Evolutionary conservation across 2,888 invertebrate species (phyloP).

Genomic region (Acheta domesticus): DNA sequence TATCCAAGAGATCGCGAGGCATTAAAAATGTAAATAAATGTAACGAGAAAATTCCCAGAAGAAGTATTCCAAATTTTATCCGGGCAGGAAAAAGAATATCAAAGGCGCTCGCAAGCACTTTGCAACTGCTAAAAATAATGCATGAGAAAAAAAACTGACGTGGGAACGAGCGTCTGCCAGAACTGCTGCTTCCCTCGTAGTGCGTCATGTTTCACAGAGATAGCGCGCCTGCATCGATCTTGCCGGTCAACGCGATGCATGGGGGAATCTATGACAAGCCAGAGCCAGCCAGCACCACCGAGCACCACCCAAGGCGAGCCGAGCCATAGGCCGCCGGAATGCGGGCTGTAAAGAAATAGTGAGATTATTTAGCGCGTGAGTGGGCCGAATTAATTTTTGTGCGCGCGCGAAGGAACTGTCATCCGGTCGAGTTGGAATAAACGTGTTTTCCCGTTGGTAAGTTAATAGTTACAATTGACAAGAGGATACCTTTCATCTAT

Average conservation of each 20-base stretch:
- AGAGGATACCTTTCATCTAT: not conserved
- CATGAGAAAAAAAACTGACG: too few species aligned
- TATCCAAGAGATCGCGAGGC: too few species aligned
- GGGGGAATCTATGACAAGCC: not conserved
- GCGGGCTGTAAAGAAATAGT: not conserved
- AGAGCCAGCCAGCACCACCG: not conserved
- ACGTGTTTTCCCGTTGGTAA: not conserved
- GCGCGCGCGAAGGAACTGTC: not conserved
- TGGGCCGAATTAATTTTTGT: not conserved
- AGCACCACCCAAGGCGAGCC: not conserved
- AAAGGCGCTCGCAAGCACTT: too few species aligned
- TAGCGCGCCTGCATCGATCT: conserved; percentile 18
- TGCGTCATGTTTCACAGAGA: not conserved
- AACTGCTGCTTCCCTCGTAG: not conserved
- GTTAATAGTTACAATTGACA: not conserved
- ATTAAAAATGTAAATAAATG: too few species aligned
- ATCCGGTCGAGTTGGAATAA: not conserved
- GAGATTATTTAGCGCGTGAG: not conserved
- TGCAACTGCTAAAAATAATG: too few species aligned
- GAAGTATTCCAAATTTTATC: too few species aligned
- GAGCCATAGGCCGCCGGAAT: not conserved
- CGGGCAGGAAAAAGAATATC: too few species aligned
- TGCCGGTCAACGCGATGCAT: not conserved
- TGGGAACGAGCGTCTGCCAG: too few species aligned
- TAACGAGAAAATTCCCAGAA: too few species aligned